Evolutionary conservation across 2,113 vertebrate species (phyloP).

Genomic region (Phycodurus eques): DNA sequence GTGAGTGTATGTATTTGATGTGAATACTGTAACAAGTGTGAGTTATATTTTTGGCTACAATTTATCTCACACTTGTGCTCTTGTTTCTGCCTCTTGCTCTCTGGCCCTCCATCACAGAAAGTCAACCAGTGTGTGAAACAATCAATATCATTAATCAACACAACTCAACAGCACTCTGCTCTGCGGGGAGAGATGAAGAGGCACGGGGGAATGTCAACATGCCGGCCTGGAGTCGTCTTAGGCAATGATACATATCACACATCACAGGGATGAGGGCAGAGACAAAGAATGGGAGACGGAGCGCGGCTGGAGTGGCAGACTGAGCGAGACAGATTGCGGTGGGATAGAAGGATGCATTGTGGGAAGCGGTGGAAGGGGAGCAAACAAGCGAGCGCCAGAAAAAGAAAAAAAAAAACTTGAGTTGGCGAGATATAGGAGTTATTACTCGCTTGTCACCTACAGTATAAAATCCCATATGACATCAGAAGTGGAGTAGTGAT

Average conservation of each 20-base stretch:
- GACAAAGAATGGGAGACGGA: slow-evolving; percentile 58
- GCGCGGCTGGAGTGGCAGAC: slow-evolving; percentile 52
- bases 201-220: slow-evolving; percentile 73
- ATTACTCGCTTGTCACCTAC: slow-evolving; percentile 73
- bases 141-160: slow-evolving; percentile 78
- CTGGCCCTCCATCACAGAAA: slow-evolving; percentile 57
- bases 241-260: slow-evolving; percentile 76
- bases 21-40: slow-evolving; percentile 50
- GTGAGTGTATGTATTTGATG: neutral
- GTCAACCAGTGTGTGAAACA: slow-evolving; percentile 68
- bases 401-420: slow-evolving; percentile 43
- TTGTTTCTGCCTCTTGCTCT: slow-evolving; percentile 35
- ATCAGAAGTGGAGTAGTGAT: slow-evolving; percentile 62
- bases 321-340: slow-evolving; percentile 63
- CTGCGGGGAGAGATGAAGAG: slow-evolving; percentile 73
- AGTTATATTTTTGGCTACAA: slow-evolving; percentile 50
- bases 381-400: slow-evolving; percentile 33
- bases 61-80: slow-evolving; percentile 41
- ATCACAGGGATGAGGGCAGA: slow-evolving; percentile 70
- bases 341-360: slow-evolving; percentile 57
- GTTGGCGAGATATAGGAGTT: slow-evolving; percentile 65
- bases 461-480: slow-evolving; percentile 72
- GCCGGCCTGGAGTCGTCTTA: slow-evolving; percentile 71
- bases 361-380: slow-evolving; percentile 50
- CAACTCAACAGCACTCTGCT: slow-evolving; percentile 72